Base-by-base conservation (phyloP, 1,140 invertebrate species). In the Thrips palmi region DNA sequence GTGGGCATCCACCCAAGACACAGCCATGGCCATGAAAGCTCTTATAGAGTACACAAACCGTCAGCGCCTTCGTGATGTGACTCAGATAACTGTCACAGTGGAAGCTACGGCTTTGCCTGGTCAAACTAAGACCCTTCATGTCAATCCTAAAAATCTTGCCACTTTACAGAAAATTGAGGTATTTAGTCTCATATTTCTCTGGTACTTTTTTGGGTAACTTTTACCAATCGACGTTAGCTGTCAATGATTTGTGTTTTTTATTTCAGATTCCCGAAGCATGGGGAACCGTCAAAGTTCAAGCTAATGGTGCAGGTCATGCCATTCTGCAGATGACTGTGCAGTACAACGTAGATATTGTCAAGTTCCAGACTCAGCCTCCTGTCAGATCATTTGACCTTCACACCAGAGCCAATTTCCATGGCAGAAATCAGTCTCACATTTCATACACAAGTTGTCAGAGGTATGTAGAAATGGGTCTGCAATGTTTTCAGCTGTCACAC, bases 1-100 rank as follows among this genome's bases (percentile, higher is more conserved):
- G 0, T 93, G 89, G 86, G 84, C 86, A 0, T 92, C 87, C 0
- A 92, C 89, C 3, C 85, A 91, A 59, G 86, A 92, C 53, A 86
- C 86, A 1, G 77, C 85, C 42, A 71, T 85, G 48, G 85, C 88
- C 0, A 63, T 91, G 56, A 85, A 87, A 51, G 85, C 88, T 1
- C 55, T 96, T 2, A 85, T 85, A 47, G 81, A 89, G 46, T 94
- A 88, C 54, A 88, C 89, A 0, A 73, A 80, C 19, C 70, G 77
- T 30, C 77, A 84, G 25, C 70, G 82, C 20, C 70, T 89, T 40
- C 66, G 86, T 18, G 86, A 91, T 51, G 83, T 93, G n/a, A 88
- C 82, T 41, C 65, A 74, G 31, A 62, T 96, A 8, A 70, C 68
- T 0, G 70, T 94, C 1, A 70, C 68, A 7, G 63, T 94, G 11